These are phyloP conservation scores for Bombyx mandarina DNA, from an alignment of 1,140 invertebrate genomes.

Conservation along the genomic window DNA sequence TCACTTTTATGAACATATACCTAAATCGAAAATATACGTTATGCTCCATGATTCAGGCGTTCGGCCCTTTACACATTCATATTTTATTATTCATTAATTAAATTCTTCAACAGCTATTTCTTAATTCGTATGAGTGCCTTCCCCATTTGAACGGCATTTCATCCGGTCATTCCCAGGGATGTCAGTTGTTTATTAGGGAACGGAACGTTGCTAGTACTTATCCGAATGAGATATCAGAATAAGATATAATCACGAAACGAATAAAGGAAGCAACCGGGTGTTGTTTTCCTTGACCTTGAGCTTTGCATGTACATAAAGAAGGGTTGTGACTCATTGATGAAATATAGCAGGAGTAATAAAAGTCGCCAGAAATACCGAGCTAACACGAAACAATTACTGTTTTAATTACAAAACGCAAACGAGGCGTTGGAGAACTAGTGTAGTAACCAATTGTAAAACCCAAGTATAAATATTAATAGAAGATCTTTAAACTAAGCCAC, in stretches of 20 bases:
- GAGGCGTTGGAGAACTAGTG: no score
- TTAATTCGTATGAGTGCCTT: neutral
- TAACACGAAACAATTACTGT: no score
- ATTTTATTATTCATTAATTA: constrained; percentile 21
- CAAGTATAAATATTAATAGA: no score
- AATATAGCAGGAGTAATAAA: no score
- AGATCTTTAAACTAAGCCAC: no score
- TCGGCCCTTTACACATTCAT: constrained; percentile 14
- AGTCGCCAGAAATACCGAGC: no score
- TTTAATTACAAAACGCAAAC: no score
- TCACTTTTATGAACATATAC: neutral
- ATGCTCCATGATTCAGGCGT: constrained; percentile 8
- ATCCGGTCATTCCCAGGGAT: constrained; percentile 31
- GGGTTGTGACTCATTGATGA: no score
- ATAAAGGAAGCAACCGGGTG: constrained; percentile 53
- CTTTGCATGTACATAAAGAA: no score
- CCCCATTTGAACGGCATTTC: neutral
- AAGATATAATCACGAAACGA: constrained; percentile 54
- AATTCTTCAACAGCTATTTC: constrained; percentile 8
- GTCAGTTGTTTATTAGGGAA: constrained; percentile 31
- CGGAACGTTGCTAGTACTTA: constrained; percentile 43
- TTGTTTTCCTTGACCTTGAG: constrained; percentile 26
- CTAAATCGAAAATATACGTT: constrained; percentile 10
- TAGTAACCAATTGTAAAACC: no score
- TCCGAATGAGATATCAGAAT: constrained; percentile 54